Evolutionary conservation across 1,140 invertebrate species (phyloP).

Genomic region (Drosophila quadrilineata): DNA sequence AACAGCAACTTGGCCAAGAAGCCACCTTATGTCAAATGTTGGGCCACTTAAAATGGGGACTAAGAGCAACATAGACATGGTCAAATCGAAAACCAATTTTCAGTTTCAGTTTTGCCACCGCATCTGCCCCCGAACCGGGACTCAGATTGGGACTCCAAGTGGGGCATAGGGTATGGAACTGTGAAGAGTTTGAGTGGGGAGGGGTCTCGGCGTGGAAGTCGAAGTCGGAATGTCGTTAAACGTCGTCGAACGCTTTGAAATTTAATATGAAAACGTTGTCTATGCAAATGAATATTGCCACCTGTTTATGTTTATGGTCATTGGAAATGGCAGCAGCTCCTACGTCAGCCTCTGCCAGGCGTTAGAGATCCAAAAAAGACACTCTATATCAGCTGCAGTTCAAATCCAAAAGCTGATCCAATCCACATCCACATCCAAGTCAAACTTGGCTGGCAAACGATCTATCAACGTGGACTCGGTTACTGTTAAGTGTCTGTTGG

Average conservation of each 20-base stretch:
- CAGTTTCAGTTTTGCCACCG: constrained; percentile 56
- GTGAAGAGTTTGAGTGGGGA: too few species aligned
- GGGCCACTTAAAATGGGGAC: constrained; percentile 25
- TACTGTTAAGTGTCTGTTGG: constrained; percentile 4
- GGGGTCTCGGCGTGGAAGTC: neutral
- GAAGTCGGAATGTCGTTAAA: constrained; percentile 58
- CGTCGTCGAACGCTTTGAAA: constrained; percentile 71
- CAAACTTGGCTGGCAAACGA: constrained; percentile 37
- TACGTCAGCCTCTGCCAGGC: constrained; percentile 22
- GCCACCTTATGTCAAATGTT: too few species aligned
- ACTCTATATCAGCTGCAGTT: constrained; percentile 38
- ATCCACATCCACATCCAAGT: constrained; percentile 5
- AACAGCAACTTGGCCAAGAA: neutral
- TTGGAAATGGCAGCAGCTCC: constrained; percentile 47
- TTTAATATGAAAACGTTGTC: constrained; percentile 80
- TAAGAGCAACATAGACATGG: constrained; percentile 17
- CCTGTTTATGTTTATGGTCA: constrained; percentile 76
- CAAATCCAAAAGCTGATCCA: neutral
- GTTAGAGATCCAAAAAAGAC: constrained; percentile 18
- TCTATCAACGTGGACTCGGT: constrained; percentile 49
- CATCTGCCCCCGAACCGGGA: too few species aligned
- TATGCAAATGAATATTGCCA: constrained; percentile 80
- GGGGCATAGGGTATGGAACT: too few species aligned
- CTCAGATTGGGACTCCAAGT: too few species aligned
- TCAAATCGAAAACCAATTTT: constrained; percentile 64